Conservation (phyloP, 2,888 invertebrate species). For the Phalangium opilio region DNA sequence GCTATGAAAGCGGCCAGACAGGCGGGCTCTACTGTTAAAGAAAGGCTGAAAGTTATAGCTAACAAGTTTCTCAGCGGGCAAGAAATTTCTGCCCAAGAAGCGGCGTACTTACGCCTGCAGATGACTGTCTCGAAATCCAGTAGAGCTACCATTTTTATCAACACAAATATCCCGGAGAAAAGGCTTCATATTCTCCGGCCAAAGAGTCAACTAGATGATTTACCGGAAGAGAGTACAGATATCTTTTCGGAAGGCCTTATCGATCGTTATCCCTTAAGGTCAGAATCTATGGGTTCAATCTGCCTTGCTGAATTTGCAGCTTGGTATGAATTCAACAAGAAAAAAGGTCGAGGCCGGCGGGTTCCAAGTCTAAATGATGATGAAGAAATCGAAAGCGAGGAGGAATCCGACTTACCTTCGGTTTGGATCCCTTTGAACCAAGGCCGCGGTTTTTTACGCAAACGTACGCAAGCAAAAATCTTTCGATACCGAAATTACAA, state of each 20-base stretch:
- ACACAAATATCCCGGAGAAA: constrained; percentile 20
- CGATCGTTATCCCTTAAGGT: constrained; percentile 24
- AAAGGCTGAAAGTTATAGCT: constrained; percentile 18
- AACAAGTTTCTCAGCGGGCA: constrained; percentile 22
- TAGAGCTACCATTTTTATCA: constrained; percentile 17
- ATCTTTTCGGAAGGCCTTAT: constrained; percentile 15
- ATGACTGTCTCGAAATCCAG: constrained; percentile 20
- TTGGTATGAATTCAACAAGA: too few relatives aligned
- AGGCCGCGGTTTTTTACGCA: constrained; percentile 20
- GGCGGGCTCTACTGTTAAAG: constrained; percentile 21
- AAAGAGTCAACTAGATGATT: constrained; percentile 12
- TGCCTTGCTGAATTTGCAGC: constrained; percentile 18
- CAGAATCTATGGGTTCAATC: constrained; percentile 21
- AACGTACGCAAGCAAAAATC: constrained; percentile 6
- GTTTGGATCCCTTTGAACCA: constrained; percentile 11
- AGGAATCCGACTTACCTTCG: neutral
- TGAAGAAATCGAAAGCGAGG: neutral
- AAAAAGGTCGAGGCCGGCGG: too few relatives aligned
- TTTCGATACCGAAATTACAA: constrained; percentile 16
- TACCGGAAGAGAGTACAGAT: constrained; percentile 11
- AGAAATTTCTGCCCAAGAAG: constrained; percentile 24
- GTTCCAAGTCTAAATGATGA: too few relatives aligned
- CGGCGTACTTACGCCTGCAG: constrained; percentile 20
- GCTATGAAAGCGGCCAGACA: constrained; percentile 21
- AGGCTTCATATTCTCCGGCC: constrained; percentile 23